These are phyloP conservation scores for Branchellion lobata DNA, from an alignment of 2,888 invertebrate genomes.

Conservation along the genomic window DNA sequence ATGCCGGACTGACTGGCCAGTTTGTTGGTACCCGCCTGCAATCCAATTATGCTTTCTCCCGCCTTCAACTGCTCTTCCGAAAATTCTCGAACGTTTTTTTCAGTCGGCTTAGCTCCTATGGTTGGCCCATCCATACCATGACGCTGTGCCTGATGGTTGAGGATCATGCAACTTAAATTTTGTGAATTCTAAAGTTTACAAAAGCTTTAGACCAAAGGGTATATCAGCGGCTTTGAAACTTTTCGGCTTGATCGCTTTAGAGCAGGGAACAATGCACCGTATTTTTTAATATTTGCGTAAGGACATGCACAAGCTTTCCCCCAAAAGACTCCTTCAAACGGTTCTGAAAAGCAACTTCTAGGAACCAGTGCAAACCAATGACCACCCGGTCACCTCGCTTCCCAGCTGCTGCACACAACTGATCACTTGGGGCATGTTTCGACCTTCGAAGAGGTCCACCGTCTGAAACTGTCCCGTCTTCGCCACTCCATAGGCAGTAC, in stretches of 20 bases:
- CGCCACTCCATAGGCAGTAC: conserved; percentile 59
- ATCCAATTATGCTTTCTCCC: conserved; percentile 58
- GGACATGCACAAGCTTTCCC: too few relatives aligned
- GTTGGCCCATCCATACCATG: conserved; percentile 58
- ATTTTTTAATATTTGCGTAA: too few relatives aligned
- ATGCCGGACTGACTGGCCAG: conserved; percentile 58
- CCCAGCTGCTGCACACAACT: conserved; percentile 60
- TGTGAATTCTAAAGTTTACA: too few relatives aligned
- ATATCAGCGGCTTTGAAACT: too few relatives aligned
- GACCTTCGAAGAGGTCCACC: conserved; percentile 60
- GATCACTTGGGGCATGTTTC: conserved; percentile 62
- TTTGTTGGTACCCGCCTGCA: conserved; percentile 60
- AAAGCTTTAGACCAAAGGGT: too few relatives aligned
- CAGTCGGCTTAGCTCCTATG: conserved; percentile 60
- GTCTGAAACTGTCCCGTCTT: conserved; percentile 60
- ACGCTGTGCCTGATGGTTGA: conserved; percentile 54
- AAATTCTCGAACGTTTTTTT: conserved; percentile 57
- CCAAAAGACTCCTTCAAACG: too few relatives aligned
- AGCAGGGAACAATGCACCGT: too few relatives aligned
- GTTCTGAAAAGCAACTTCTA: too few relatives aligned
- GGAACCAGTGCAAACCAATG: too few relatives aligned
- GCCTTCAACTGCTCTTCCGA: conserved; percentile 57
- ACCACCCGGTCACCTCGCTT: conserved; percentile 56
- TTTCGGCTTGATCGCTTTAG: too few relatives aligned
- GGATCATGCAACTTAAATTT: not conserved